Conservation (phyloP, 37 sponge, comb jelly and placozoan species). For the Aplysina aerophoba region DNA sequence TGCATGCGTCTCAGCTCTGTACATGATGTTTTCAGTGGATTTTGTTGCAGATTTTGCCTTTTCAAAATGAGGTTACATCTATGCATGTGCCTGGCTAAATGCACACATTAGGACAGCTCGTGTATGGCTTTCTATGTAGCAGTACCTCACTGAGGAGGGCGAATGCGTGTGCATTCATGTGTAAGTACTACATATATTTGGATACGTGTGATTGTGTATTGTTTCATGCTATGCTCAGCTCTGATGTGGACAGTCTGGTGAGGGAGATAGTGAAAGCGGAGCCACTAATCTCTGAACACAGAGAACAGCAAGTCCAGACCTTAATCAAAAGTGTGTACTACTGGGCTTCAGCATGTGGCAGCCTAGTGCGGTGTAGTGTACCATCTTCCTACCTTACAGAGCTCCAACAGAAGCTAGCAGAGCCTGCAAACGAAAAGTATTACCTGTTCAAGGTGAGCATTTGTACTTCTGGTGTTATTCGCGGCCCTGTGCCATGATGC, state of each 20-base stretch:
- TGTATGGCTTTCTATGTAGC: no score
- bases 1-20: no score
- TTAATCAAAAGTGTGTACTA: slow-evolving; percentile 65
- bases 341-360: background rate
- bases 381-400: slow-evolving; percentile 32
- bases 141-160: no score
- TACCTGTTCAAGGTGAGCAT: slow-evolving; percentile 79
- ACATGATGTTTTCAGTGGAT: no score
- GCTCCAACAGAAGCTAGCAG: slow-evolving; percentile 67
- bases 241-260: slow-evolving; percentile 68
- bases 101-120: no score
- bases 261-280: slow-evolving; percentile 73
- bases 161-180: no score
- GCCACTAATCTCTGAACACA: slow-evolving; percentile 72
- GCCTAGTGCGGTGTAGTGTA: background rate
- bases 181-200: no score
- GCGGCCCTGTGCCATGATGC: background rate
- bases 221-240: slow-evolving; percentile 26
- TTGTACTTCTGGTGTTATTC: background rate
- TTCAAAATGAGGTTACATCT: no score
- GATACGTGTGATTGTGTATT: no score
- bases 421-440: slow-evolving; percentile 61
- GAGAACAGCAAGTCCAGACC: slow-evolving; percentile 73
- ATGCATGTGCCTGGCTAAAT: no score
- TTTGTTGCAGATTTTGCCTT: no score